These are phyloP conservation scores for Conopomorpha cramerella DNA, from an alignment of 1,140 invertebrate species.

Conservation along the genomic window DNA sequence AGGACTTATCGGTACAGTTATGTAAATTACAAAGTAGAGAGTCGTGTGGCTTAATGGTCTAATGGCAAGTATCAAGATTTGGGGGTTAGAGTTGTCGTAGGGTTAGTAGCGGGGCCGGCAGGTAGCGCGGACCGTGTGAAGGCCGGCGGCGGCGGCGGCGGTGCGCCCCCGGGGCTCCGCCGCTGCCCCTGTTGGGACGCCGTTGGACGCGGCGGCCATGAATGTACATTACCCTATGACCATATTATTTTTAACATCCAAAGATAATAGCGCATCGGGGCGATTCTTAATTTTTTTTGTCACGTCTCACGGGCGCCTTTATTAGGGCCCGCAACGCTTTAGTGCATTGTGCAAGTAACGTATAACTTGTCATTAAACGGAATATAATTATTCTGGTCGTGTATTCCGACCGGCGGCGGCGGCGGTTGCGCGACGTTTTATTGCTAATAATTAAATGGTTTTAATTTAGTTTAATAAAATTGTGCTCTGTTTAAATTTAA, in stretches of 20 bases:
- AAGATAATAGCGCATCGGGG: conserved; percentile 58
- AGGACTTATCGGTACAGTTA: too few relatives aligned
- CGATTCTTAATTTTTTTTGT: conserved; percentile 58
- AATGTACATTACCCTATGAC: conserved; percentile 55
- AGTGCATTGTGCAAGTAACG: conserved; percentile 45
- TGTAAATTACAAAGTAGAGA: too few relatives aligned
- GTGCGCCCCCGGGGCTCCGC: conserved; percentile 25
- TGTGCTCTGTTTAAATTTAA: too few relatives aligned
- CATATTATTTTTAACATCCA: conserved; percentile 58
- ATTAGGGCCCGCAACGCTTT: conserved; percentile 46
- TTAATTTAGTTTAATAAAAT: too few relatives aligned
- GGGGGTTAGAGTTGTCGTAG: too few relatives aligned
- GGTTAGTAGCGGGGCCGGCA: too few relatives aligned
- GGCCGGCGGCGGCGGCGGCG: conserved; percentile 46
- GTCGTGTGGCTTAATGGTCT: too few relatives aligned
- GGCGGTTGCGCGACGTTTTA: too few relatives aligned
- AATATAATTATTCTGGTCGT: conserved; percentile 18
- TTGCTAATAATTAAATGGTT: too few relatives aligned
- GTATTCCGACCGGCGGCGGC: too few relatives aligned
- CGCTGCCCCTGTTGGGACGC: conserved; percentile 49
- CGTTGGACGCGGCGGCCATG: conserved; percentile 53
- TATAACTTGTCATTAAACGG: conserved; percentile 45
- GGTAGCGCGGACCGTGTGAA: conserved; percentile 48
- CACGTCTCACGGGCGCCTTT: conserved; percentile 41
- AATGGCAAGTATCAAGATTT: too few relatives aligned